Evolutionary conservation across 1,140 invertebrate species (phyloP).

Genomic region (Drosophila pallidifrons): DNA sequence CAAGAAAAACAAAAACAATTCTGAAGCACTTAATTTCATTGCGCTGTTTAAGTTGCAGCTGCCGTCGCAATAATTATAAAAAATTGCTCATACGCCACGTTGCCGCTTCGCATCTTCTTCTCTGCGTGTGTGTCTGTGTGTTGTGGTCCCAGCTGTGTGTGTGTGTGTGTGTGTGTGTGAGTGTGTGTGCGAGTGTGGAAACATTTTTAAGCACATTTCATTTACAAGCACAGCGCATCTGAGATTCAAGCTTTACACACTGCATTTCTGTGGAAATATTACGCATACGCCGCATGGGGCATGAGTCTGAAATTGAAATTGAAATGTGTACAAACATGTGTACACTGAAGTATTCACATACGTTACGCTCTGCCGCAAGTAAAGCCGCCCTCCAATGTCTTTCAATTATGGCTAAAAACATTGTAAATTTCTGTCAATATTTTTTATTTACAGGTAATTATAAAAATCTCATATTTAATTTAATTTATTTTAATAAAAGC

Average conservation of each 20-base stretch:
- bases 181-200: constrained; percentile 11
- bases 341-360: neutral
- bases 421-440: no score
- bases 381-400: no score
- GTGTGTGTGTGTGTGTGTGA: constrained; percentile 7
- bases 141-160: constrained; percentile 5
- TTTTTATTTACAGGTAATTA: no score
- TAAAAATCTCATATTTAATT: no score
- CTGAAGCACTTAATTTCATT: constrained; percentile 69
- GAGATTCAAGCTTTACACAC: constrained; percentile 8
- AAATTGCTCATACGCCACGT: constrained; percentile 67
- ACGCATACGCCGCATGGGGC: constrained; percentile 59
- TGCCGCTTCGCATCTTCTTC: neutral
- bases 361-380: neutral
- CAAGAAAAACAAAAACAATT: constrained; percentile 45
- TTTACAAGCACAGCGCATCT: constrained; percentile 38
- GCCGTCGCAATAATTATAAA: constrained; percentile 69
- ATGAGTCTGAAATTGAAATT: constrained; percentile 12
- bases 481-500: no score
- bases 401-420: no score
- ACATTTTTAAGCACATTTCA: constrained; percentile 46
- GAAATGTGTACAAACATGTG: constrained; percentile 20
- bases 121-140: constrained; percentile 10
- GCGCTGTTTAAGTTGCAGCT: constrained; percentile 61
- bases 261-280: constrained; percentile 47